Base-by-base conservation (phyloP, 2,888 invertebrate species). In the Luffia ferchaultella region DNA sequence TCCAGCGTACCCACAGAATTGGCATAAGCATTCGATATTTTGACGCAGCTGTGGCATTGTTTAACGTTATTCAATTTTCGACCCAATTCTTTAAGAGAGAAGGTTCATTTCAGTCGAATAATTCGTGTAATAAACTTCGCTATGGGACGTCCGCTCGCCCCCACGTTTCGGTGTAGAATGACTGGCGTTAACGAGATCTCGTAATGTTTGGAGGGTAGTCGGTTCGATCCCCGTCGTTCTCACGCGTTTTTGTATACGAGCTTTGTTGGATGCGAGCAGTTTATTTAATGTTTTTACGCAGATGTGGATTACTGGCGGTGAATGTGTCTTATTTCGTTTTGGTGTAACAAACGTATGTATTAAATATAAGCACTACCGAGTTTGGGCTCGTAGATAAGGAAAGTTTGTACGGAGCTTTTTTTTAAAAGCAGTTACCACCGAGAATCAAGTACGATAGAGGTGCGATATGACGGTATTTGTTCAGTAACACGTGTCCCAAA, bases 1-100 rank as follows among this genome's bases (percentile, higher is more conserved):
- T 18, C 45, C 16, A 15, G 45, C 45, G 18, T 40, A 50, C 41
- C 50, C 73, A 68, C 67, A 63, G 60, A 66, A 68, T 30, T 45
- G 44, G 30, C 12, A 12, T n/a, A n/a, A n/a, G n/a, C n/a, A n/a
- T n/a, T n/a, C n/a, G n/a, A n/a, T 30, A 30, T 30, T 30, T 30
- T 30, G 30, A 30, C 30, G 12, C 30, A 30, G 30, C 3, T 30
- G 30, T 12, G 30, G 3, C 30, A 3, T 12, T 12, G 12, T 30
- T 7, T 7, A 3, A 30, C 30, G 12, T 3, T 12, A 30, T 30
- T 30, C 30, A 30, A 30, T 30, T 7, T 30, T 30, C 5, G 12
- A 30, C 30, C 30, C 12, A 30, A 30, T 12, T 12, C 5, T 12
- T 30, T 3, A 30, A 30, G 30, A 12, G 12, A 30, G 3, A 30